phyloP scores from a whole-genome alignment of 2,797 vertebrate species.

The Naso thynnoides region DNA sequence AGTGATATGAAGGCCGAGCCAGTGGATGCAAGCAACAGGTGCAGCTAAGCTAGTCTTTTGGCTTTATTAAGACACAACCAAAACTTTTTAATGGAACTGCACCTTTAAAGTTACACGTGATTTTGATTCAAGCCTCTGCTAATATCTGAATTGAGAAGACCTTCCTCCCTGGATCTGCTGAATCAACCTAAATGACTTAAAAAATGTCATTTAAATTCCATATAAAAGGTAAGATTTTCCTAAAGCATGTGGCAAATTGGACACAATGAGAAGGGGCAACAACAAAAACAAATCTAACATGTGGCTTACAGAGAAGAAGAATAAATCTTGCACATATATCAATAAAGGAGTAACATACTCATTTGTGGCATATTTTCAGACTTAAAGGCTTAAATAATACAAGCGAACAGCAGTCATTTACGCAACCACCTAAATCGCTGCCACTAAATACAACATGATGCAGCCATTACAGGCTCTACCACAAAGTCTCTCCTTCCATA shows the following conservation, averaged over 20 bases:
- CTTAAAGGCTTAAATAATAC: slow-evolving; percentile 24
- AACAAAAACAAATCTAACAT: slow-evolving; percentile 3
- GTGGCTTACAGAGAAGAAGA: neutral
- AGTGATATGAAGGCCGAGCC: slow-evolving; percentile 16
- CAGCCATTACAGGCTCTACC: slow-evolving; percentile 20
- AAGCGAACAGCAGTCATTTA: slow-evolving; percentile 22
- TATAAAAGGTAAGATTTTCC: neutral
- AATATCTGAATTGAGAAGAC: neutral
- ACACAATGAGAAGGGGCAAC: neutral
- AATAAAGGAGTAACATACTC: slow-evolving; percentile 25
- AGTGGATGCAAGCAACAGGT: slow-evolving; percentile 60
- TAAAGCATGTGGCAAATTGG: neutral
- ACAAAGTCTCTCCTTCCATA: slow-evolving; percentile 10
- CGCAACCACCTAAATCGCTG: slow-evolving; percentile 16
- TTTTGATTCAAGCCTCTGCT: neutral
- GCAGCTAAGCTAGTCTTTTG: slow-evolving; percentile 11
- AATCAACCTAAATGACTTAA: neutral
- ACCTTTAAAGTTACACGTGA: neutral
- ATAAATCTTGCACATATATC: slow-evolving; percentile 17
- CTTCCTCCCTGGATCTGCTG: neutral
- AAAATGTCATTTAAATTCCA: neutral
- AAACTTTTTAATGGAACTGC: slow-evolving; percentile 1
- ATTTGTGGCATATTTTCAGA: slow-evolving; percentile 22
- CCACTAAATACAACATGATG: slow-evolving; percentile 35
- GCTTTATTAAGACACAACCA: slow-evolving; percentile 2